phyloP scores from a whole-genome alignment of 2,113 vertebrate species.

The Fulica atra region DNA sequence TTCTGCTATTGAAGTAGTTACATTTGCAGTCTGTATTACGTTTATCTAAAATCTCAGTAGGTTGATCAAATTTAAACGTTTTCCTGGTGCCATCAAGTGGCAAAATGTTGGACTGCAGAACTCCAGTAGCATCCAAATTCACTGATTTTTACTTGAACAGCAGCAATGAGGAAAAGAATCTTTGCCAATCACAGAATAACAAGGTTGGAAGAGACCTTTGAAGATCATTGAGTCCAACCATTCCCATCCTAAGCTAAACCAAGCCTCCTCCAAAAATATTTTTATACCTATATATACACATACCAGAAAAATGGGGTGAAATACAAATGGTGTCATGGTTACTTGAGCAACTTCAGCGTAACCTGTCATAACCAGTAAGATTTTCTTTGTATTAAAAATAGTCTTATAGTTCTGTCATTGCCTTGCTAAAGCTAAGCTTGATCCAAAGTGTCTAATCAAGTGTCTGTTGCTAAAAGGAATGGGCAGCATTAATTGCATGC shows the following conservation, averaged over 20 bases:
- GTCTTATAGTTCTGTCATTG: neutral
- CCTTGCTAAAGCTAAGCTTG: neutral
- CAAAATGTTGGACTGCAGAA: constrained; percentile 30
- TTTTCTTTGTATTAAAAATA: neutral
- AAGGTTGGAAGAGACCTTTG: too few species aligned
- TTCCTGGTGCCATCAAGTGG: constrained; percentile 74
- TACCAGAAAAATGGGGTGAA: neutral
- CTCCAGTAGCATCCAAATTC: neutral
- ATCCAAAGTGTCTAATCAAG: neutral
- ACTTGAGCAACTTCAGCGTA: neutral
- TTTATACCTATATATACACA: neutral
- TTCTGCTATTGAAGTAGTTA: neutral
- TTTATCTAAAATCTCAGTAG: accelerated
- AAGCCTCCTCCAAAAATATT: neutral
- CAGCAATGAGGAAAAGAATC: neutral
- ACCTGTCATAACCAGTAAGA: neutral
- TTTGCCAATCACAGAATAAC: too few species aligned
- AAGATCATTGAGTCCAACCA: too few species aligned
- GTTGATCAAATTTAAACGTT: neutral
- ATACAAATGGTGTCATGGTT: neutral
- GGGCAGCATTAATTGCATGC: neutral
- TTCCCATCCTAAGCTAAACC: too few species aligned
- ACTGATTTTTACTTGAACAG: neutral
- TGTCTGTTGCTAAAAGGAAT: neutral
- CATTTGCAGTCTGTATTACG: neutral